A percentile compares a stretch with the other conserved stretches of the same genome.
Conservation (phyloP, 2,113 vertebrate species). For the Siphamia tubifer region DNA sequence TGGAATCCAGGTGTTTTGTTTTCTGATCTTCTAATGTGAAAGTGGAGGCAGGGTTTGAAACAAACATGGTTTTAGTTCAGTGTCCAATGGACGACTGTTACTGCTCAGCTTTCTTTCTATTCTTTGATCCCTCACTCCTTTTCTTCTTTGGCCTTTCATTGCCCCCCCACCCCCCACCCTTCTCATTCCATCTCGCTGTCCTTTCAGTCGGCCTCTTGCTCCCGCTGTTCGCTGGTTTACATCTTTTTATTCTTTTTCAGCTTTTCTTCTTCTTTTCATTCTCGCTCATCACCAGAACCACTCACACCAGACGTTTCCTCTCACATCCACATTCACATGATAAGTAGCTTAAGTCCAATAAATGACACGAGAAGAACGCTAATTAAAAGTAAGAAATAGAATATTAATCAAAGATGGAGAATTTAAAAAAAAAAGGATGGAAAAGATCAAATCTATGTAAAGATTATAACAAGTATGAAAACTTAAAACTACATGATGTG, state of each 20-base stretch:
- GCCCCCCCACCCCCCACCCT: not conserved
- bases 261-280: not conserved
- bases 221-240: not conserved
- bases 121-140: constrained; percentile 21
- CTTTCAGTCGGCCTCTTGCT: constrained; percentile 4
- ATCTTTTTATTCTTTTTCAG: no score
- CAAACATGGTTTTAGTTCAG: constrained; percentile 5
- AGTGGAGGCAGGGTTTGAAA: not conserved
- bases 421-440: no score
- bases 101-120: constrained; percentile 18
- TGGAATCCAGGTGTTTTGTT: no score
- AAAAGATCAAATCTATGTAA: no score
- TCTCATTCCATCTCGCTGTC: not conserved
- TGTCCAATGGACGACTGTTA: constrained; percentile 34
- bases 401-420: no score
- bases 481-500: no score
- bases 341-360: constrained; percentile 1
- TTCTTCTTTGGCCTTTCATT: not conserved
- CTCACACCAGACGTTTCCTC: constrained; percentile 9
- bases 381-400: no score
- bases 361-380: no score
- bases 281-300: not conserved
- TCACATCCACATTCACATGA: constrained; percentile 1
- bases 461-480: no score
- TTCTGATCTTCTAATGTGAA: no score